phyloP scores from a whole-genome alignment of 1,140 invertebrate genomes.

The Ostrea edulis region DNA sequence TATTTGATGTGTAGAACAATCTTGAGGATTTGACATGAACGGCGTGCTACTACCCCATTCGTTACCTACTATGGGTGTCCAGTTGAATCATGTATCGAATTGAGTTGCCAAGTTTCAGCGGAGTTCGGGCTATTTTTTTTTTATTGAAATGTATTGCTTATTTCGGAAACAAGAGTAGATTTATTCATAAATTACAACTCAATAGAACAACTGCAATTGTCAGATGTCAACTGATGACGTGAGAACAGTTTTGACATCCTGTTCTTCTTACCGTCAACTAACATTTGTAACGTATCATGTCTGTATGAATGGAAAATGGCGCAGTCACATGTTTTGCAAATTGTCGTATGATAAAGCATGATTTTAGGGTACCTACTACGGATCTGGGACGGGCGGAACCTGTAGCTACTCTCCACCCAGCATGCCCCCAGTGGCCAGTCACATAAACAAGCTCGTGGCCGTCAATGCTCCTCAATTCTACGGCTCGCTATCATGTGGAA shows the following conservation, averaged over 20 bases:
- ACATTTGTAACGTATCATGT: neutral
- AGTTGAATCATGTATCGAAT: too few species aligned
- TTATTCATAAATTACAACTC: too few species aligned
- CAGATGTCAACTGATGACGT: too few species aligned
- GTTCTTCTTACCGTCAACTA: neutral
- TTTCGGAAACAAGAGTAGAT: too few species aligned
- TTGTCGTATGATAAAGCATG: neutral
- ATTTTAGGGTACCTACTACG: slow-evolving; percentile 69
- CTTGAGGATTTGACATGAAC: too few species aligned
- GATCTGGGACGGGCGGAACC: slow-evolving; percentile 50
- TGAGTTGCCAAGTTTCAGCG: too few species aligned
- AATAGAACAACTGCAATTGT: neutral
- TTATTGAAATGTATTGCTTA: too few species aligned
- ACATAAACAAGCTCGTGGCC: slow-evolving; percentile 60
- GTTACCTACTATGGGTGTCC: too few species aligned
- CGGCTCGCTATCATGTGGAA: slow-evolving; percentile 67
- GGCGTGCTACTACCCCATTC: too few species aligned
- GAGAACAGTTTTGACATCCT: neutral
- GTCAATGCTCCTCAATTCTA: slow-evolving; percentile 68
- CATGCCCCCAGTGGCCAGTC: slow-evolving; percentile 57
- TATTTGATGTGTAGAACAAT: too few species aligned
- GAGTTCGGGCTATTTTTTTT: too few species aligned
- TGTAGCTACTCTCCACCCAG: slow-evolving; percentile 56
- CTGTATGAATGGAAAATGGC: neutral
- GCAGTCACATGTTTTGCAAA: neutral